Base-by-base conservation (phyloP, 2,888 invertebrate genomes). In the Monoplex corrugatus region DNA sequence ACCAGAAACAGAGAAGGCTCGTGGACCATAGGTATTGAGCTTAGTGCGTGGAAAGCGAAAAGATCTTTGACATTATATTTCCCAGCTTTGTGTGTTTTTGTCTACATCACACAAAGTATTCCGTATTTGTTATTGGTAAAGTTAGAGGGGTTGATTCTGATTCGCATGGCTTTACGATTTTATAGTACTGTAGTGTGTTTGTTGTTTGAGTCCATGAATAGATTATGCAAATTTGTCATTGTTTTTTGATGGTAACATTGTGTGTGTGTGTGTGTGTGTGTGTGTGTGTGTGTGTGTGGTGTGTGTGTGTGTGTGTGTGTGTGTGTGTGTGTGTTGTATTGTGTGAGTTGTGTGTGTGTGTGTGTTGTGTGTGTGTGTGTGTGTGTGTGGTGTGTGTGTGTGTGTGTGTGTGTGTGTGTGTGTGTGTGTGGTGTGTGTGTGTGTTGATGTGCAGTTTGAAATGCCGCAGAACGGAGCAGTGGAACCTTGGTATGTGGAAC, bases 401-500 rank as follows among this genome's bases (percentile, higher is more conserved):
- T 16, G 23, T 16, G 40, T 78, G 78, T 38, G 78, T 78, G 40
- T 43, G 78, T 78, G 38, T 78, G 40, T 78, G 40, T 78, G 78
- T 78, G 78, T 78, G 78, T 78, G 78, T 78, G 78, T 40, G 78
- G 44, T 44, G 19, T 83, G 44, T 45, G 13, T 32, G 3, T 28
- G 1, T 45, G 44, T 13, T 23, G 50, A 5, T 35, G 13, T 84
- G 50, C 84, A 84, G 84, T 84, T 84, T 57, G 84, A 84, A 19
- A 16, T 35, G 50, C 6, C 35, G 28, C 23, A 45, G 23, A 84
- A 84, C 23, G 57, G 45, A 84, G 38, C 84, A 84, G 28, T 50
- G 35, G 57, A 10, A 13, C 84, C 84, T 57, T 84, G 84, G 84
- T 84, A 57, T 28, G 84, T 84, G 84, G 84, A 84, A 1, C 84